A percentile compares a stretch with the other conserved stretches of the same genome.
phyloP scores from a whole-genome alignment of 2,113 vertebrate genomes.

The Thunnus maccoyii region DNA sequence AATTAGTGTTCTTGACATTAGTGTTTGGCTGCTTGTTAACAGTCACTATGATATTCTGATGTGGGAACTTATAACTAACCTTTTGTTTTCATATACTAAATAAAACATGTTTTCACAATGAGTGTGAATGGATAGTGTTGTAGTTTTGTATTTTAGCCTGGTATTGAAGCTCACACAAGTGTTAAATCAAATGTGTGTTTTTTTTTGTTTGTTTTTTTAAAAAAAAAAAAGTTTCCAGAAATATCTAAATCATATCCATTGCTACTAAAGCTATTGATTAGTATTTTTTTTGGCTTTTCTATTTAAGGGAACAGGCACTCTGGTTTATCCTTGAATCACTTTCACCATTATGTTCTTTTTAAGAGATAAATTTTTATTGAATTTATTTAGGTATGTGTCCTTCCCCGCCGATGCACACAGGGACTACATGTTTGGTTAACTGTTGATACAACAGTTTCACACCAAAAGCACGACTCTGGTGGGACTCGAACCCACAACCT shows the following conservation, averaged over 20 bases:
- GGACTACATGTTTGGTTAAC: not conserved
- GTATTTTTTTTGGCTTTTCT: no score
- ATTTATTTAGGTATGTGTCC: no score
- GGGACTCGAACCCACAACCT: conserved; percentile 37
- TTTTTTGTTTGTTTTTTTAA: no score
- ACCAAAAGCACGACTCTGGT: conserved; percentile 17
- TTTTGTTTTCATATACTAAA: not conserved
- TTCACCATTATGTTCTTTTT: no score
- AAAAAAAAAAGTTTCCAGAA: no score
- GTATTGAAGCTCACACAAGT: not conserved
- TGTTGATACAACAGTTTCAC: not conserved
- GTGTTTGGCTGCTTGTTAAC: not conserved
- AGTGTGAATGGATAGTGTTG: not conserved
- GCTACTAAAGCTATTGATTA: no score
- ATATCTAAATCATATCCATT: no score
- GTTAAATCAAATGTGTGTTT: not conserved
- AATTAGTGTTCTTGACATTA: not conserved
- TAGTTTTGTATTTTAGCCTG: not conserved
- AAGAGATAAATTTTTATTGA: no score
- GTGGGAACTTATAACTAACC: not conserved
- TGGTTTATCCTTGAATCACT: no score
- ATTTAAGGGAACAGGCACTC: no score
- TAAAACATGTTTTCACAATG: not conserved
- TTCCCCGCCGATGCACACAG: no score
- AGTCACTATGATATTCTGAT: not conserved